Base-by-base conservation (phyloP, 2,797 vertebrate genomes). In the Hemibagrus guttatus region DNA sequence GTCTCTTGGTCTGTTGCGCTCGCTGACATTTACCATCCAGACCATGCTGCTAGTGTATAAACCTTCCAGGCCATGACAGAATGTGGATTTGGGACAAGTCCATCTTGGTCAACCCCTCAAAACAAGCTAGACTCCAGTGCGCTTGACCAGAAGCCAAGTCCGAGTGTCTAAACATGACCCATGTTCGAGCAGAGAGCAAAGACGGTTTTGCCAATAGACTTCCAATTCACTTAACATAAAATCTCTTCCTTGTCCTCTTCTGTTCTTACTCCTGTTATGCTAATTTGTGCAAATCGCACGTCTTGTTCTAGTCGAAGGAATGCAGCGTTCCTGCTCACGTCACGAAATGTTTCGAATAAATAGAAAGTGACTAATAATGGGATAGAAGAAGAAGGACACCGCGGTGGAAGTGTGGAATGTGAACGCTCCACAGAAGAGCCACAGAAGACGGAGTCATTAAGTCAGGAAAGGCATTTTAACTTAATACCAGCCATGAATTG, bases 11-110 rank as follows among this genome's bases (percentile, higher is more conserved):
- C 93, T 87, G 93, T 92, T 91, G 92, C 90, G 75, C 92, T 93
- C 89, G 69, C 90, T 95, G 94, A 95, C 94, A 95, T 94, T 95
- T 95, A 95, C 93, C 92, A 89, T 91, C 87, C 91, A 91, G 89
- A 90, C 91, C 90, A 49, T 90, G 85, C 90, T 92, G 93, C 89
- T 88, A 89, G 87, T 91, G 90, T 91, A 92, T 91, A 92, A 92
- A 94, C 92, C 87, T 93, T 86, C 94, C 93, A 87, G 94, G 94
- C 94, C 91, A 90, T 92, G 94, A 91, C 90, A 91, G 91, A 90
- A 90, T 90, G 91, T 89, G 90, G 91, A 94, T 95, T 94, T 92
- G 91, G 94, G 92, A 93, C 92, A 92, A 90, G 89, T 90, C 39
- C 88, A 89, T 91, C 92, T 92, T 87, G 85, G 89, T 86, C 86